Evolutionary conservation across 2,888 invertebrate genomes (phyloP).

Genomic region (Phragmatobia fuliginosa): DNA sequence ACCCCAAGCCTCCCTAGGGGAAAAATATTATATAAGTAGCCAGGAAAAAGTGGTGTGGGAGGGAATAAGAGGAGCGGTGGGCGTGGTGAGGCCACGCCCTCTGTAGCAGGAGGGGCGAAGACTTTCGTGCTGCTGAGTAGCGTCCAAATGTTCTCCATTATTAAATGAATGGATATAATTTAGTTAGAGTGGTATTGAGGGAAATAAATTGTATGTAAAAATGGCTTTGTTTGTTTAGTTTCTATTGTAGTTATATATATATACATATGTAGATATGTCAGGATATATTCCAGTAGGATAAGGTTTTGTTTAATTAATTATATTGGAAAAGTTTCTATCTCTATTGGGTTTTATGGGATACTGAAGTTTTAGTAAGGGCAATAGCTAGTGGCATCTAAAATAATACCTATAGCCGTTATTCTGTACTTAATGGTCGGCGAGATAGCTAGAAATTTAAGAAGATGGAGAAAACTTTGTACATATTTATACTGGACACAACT

Average conservation of each 20-base stretch:
- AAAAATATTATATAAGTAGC: constrained; percentile 67
- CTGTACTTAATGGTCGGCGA: neutral
- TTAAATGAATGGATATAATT: constrained; percentile 52
- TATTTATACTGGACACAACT: neutral
- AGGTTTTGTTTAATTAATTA: constrained; percentile 3
- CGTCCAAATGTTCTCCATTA: constrained; percentile 36
- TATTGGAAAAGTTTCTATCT: neutral
- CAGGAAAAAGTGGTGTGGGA: constrained; percentile 53
- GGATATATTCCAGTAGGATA: constrained; percentile 1
- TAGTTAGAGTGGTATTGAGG: constrained; percentile 43
- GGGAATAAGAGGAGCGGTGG: constrained; percentile 52
- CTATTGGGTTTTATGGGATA: neutral
- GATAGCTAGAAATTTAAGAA: neutral
- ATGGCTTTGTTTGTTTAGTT: constrained; percentile 44
- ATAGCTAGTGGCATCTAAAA: neutral
- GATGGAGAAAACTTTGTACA: neutral
- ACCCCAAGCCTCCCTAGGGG: constrained; percentile 55
- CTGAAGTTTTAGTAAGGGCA: neutral
- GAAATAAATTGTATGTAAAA: constrained; percentile 32
- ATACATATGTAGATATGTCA: neutral
- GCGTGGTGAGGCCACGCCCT: constrained; percentile 58
- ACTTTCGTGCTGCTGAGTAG: constrained; percentile 28
- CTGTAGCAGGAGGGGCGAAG: constrained; percentile 39
- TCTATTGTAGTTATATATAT: constrained; percentile 3
- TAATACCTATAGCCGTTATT: neutral